These are phyloP conservation scores for Agapornis canus DNA, from an alignment of 2,797 vertebrate genomes.

Conservation along the genomic window DNA sequence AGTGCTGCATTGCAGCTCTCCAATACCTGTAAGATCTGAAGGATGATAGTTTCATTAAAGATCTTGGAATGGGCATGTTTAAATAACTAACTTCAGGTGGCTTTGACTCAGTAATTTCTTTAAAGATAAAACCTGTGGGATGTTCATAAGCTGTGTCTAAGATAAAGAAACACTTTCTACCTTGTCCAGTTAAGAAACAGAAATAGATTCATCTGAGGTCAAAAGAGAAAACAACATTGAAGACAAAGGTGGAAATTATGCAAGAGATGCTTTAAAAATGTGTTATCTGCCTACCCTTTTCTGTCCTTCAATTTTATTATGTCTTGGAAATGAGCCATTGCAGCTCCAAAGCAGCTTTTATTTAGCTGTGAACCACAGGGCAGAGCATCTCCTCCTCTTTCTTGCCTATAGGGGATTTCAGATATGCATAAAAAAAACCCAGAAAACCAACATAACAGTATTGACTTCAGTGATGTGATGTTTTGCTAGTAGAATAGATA, in stretches of 20 bases:
- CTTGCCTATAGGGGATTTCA: neutral
- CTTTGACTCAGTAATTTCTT: neutral
- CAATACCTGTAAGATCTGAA: rapidly evolving
- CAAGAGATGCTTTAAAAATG: neutral
- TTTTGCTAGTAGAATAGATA: neutral
- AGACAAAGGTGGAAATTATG: neutral
- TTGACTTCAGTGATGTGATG: neutral
- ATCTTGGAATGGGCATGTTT: neutral
- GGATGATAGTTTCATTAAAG: neutral
- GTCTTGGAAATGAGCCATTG: neutral
- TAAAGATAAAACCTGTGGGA: neutral
- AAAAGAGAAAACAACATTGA: neutral
- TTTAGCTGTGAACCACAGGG: neutral
- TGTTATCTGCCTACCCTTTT: neutral
- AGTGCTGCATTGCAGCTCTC: neutral
- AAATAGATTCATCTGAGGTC: neutral
- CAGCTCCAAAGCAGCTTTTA: neutral
- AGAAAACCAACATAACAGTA: neutral
- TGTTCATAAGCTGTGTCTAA: neutral
- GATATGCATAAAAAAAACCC: neutral
- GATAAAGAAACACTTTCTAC: neutral
- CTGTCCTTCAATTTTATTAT: neutral
- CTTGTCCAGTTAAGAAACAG: neutral
- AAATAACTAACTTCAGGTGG: neutral
- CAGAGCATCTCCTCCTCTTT: neutral